Conservation (phyloP, 2,113 vertebrate species). For the Salvelinus fontinalis region DNA sequence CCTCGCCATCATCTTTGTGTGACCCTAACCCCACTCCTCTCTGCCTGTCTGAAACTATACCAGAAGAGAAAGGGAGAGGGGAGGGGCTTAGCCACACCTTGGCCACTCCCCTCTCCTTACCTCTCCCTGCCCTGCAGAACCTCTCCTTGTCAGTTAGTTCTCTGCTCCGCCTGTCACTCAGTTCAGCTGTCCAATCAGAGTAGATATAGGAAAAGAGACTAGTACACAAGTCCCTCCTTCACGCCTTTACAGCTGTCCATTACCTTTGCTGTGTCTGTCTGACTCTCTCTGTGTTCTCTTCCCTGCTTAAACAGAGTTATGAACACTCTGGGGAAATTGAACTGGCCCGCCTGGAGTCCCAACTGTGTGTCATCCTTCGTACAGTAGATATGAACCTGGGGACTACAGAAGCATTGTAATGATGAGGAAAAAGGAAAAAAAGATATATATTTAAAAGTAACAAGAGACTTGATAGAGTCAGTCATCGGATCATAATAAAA, state of each 20-base stretch:
- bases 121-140: conserved; percentile 42
- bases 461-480: conserved; percentile 58
- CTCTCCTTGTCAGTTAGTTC: conserved; percentile 53
- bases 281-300: conserved; percentile 75
- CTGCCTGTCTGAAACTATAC: conserved; percentile 28
- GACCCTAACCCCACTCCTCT: conserved; percentile 26
- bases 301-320: conserved; percentile 78
- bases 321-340: conserved; percentile 77
- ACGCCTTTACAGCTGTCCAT: conserved; percentile 72
- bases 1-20: conserved; percentile 24
- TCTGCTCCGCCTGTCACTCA: conserved; percentile 34
- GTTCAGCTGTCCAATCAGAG: conserved; percentile 54
- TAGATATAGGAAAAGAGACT: conserved; percentile 36
- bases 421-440: conserved; percentile 65
- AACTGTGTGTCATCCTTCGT: conserved; percentile 76
- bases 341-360: conserved; percentile 76
- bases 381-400: conserved; percentile 69
- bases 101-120: conserved; percentile 57
- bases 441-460: conserved; percentile 52
- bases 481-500: conserved; percentile 59
- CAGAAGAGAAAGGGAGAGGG: conserved; percentile 50
- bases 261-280: conserved; percentile 69
- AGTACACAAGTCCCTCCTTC: conserved; percentile 70
- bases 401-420: conserved; percentile 71
- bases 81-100: conserved; percentile 54